Base-by-base conservation (phyloP, 2,888 invertebrate genomes). In the Stenichneumon culpator region DNA sequence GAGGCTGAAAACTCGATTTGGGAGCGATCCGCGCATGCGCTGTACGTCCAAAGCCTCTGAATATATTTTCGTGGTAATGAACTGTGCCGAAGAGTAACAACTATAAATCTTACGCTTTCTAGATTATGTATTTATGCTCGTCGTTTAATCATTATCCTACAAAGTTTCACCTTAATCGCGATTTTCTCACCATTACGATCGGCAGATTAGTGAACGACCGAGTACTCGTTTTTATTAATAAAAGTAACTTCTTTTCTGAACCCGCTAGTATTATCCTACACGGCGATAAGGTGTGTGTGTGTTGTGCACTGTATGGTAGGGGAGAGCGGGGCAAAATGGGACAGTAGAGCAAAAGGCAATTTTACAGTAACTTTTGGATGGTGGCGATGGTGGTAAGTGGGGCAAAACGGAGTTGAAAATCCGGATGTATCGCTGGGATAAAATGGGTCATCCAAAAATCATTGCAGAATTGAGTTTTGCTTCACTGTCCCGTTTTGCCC, bases 131-230 rank as follows among this genome's bases (percentile, higher is more conserved):
- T 73, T 32, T 14, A 60, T 22, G 50, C 22, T 60, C 65, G 36
- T 25, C 25, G 11, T 22, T 11, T 57, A 25, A 28, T n/a, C 16
- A 60, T 47, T 65, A 69, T 32, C 19, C 25, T 44, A 28, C 47
- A 47, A 74, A 78, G 68, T 84, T 84, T 82, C 78, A 70, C 84
- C 65, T 69, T 70, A 69, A 82, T 84, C 25, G 73, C 7, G 28
- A 63, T 78, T 82, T 82, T 70, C 70, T 52, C 44, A 47, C 54
- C 36, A 73, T 79, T 36, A 50, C 74, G 63, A 47, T 81, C 74
- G 22, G 25, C 16, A 9, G 25, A 57, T 57, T 25, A 28, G 68
- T 67, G 57, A 69, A 47, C 47, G 47, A 65, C 69, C 14, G 52
- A 74, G 3, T 25, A 5, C 11, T 63, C 47, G 50, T 63, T 54